Percentiles rank a stretch among this genome's conserved stretches.
Evolutionary conservation across 2,113 vertebrate genomes (phyloP).

Genomic region (Diphyllodes magnificus): DNA sequence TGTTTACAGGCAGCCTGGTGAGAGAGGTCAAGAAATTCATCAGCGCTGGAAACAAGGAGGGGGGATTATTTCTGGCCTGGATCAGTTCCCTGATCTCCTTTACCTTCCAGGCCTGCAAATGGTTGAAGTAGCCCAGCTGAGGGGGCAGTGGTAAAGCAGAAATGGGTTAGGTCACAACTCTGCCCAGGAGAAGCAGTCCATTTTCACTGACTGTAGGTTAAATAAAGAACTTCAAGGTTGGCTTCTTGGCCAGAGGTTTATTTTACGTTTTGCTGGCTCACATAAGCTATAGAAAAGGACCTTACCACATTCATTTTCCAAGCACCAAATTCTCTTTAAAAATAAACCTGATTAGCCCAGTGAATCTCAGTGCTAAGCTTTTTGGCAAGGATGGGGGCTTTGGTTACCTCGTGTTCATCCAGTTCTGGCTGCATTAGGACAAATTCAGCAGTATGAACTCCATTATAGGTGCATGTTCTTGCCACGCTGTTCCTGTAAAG

Average conservation of each 20-base stretch:
- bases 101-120: not conserved
- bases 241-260: not conserved
- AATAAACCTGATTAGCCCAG: not conserved
- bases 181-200: not conserved
- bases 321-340: not conserved
- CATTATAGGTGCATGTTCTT: not conserved
- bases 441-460: not conserved
- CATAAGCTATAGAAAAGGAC: not conserved
- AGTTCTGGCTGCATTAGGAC: not conserved
- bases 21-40: not conserved
- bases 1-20: slow-evolving; percentile 33
- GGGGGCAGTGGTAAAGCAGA: not conserved
- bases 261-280: not conserved
- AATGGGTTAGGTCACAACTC: not conserved
- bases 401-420: not conserved
- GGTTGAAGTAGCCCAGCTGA: not conserved
- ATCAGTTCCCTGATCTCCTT: not conserved
- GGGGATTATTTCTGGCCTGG: not conserved
- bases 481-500: not conserved
- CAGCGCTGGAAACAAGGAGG: not conserved
- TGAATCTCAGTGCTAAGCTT: not conserved
- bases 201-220: not conserved
- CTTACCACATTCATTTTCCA: not conserved
- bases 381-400: not conserved
- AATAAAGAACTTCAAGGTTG: not conserved